Percentiles rank a stretch among this genome's conserved stretches.
Evolutionary conservation across 2,113 vertebrate genomes (phyloP).

Genomic region (Zosterops pallidus): DNA sequence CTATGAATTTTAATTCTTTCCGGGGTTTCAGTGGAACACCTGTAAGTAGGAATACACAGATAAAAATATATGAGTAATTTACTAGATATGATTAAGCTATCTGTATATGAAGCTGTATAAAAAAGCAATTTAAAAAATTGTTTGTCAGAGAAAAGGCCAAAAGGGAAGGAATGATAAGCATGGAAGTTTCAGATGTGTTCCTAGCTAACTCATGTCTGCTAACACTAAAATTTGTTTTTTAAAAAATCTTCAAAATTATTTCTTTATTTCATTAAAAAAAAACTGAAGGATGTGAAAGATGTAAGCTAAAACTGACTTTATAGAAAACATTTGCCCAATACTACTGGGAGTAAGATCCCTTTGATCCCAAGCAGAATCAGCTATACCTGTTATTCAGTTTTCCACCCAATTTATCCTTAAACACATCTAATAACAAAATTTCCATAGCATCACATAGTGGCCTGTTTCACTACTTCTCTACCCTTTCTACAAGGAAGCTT

Average conservation of each 20-base stretch:
- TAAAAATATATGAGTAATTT: not conserved
- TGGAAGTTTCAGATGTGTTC: not conserved
- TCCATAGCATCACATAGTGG: not conserved
- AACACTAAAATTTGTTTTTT: not conserved
- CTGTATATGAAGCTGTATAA: not conserved
- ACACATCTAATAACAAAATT: not conserved
- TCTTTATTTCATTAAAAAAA: not conserved
- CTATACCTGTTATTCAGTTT: not conserved
- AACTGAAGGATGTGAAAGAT: not conserved
- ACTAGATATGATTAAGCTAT: not conserved
- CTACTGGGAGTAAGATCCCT: not conserved
- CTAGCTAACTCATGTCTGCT: not conserved
- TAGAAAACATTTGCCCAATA: not conserved
- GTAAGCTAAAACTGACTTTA: not conserved
- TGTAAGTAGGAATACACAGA: slow-evolving; percentile 43
- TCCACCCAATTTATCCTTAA: not conserved
- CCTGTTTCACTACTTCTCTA: not conserved
- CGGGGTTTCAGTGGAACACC: slow-evolving; percentile 94
- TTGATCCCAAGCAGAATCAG: not conserved
- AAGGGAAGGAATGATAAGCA: not conserved
- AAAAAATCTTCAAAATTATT: not conserved
- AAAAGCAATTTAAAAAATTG: not conserved
- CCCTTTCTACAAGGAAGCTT: not conserved
- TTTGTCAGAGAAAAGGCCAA: not conserved
- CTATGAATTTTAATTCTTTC: slow-evolving; percentile 88